Conservation (phyloP, 2,113 vertebrate genomes). For the Mesocricetus auratus region DNA sequence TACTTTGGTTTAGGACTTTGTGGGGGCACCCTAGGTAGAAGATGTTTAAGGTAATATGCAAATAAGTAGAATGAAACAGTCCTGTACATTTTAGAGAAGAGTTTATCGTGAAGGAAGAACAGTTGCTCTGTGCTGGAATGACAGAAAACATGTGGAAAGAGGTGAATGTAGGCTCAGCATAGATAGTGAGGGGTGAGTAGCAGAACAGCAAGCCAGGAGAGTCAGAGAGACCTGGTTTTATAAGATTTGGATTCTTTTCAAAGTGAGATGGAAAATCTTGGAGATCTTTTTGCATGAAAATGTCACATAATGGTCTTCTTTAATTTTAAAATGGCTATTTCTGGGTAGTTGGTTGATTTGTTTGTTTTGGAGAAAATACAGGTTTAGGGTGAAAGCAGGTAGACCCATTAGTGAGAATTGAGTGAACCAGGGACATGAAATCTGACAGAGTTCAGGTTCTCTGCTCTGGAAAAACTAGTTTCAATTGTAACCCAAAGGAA, state of each 20-base stretch:
- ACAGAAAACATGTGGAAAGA: not conserved
- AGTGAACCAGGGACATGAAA: not conserved
- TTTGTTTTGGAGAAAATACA: not conserved
- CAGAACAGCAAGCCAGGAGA: not conserved
- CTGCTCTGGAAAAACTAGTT: not conserved
- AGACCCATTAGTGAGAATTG: not conserved
- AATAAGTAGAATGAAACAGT: not conserved
- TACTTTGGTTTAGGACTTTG: not conserved
- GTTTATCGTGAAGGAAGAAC: not conserved
- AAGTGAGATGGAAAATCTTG: not conserved
- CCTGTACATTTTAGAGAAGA: not conserved
- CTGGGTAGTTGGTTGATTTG: not conserved
- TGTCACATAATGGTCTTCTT: not conserved
- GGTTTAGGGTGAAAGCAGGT: conserved; percentile 17
- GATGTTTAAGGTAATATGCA: not conserved
- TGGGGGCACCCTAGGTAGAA: not conserved
- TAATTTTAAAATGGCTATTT: conserved; percentile 16
- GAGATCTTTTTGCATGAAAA: not conserved
- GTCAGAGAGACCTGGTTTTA: not conserved
- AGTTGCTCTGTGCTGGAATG: not conserved
- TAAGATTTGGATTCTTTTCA: conserved; percentile 23
- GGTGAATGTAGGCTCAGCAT: not conserved
- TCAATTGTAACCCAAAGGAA: not conserved
- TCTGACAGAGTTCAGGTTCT: not conserved
- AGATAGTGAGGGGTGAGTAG: not conserved